These are phyloP conservation scores for Xanthia icteritia DNA, from an alignment of 2,888 invertebrate genomes.

Conservation along the genomic window DNA sequence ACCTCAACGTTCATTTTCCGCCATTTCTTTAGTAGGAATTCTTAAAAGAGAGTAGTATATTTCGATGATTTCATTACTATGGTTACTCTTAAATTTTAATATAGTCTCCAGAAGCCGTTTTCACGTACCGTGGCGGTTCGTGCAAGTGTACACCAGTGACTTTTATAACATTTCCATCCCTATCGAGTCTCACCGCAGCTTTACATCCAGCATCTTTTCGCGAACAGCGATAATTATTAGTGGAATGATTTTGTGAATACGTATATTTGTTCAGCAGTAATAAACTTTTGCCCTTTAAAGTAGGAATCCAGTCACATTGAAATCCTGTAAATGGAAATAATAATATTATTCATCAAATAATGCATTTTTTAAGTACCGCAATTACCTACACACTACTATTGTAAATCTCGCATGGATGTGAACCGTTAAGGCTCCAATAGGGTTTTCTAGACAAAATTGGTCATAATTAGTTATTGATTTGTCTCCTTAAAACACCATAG, in stretches of 20 bases:
- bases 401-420: constrained; percentile 5
- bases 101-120: not conserved
- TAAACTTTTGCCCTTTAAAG: not conserved
- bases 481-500: not conserved
- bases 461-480: not conserved
- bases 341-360: not conserved
- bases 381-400: not conserved
- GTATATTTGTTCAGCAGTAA: constrained; percentile 17
- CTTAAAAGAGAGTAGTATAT: not conserved
- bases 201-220: constrained; percentile 19
- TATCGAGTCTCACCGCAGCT: constrained; percentile 16
- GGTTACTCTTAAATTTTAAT: constrained; percentile 2
- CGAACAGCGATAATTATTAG: constrained; percentile 11
- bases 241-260: constrained; percentile 18
- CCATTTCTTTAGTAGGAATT: not conserved
- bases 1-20: not conserved
- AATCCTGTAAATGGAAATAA: not conserved
- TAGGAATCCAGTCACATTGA: constrained; percentile 8
- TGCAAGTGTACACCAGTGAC: constrained; percentile 12
- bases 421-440: not conserved
- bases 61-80: not conserved
- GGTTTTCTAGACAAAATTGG: not conserved
- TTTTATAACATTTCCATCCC: not conserved
- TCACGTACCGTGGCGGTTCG: constrained; percentile 15
- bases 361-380: not conserved